Evolutionary conservation across 2,113 vertebrate genomes (phyloP), one percentile per base, ranked within the genome.

Genomic region (Bufo gargarizans): DNA sequence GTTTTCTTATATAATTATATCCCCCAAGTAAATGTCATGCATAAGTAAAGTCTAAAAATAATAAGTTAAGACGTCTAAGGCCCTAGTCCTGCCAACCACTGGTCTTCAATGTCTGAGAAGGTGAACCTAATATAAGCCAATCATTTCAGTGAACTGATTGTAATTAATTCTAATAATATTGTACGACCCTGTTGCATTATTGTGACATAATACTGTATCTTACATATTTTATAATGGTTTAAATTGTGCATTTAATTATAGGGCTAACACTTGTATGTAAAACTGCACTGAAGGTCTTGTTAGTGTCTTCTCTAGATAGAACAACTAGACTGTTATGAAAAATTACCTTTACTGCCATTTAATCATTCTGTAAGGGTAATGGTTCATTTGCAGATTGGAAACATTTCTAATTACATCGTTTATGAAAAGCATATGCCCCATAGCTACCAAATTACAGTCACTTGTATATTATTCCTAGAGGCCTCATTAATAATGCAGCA

Each of bases 401-500:
- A 79, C 78, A 86, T 86, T 86, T 86, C 85, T 86, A 86, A 86
- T 86, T 86, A 86, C 76, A 86, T 80, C 59, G 45, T 86, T 86
- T 86, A 86, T 86, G 85, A 86, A 86, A 86, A 86, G 85, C 85
- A 86, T 86, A 86, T 86, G 85, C 85, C 85, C 85, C 77, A 56
- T 14, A 80, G 85, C 85, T 80, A 80, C 77, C 61, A 63, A 86
- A 86, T 86, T 86, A 86, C n/a, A 86, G 61, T 80, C 76, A n/a
- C 76, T 79, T 80, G 77, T 86, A 86, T 86, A 86, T 80, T 65
- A 86, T 86, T 86, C 61, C 85, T 86, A 86, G 77, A 4, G 22
- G 85, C 59, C 61, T 69, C 85, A 86, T 86, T 80, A 86, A 86
- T 86, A 86, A 86, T 86, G 76, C 11, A 86, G 61, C 49, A 86